phyloP scores from a whole-genome alignment of 1,140 invertebrate genomes.

The Lethocerus indicus region DNA sequence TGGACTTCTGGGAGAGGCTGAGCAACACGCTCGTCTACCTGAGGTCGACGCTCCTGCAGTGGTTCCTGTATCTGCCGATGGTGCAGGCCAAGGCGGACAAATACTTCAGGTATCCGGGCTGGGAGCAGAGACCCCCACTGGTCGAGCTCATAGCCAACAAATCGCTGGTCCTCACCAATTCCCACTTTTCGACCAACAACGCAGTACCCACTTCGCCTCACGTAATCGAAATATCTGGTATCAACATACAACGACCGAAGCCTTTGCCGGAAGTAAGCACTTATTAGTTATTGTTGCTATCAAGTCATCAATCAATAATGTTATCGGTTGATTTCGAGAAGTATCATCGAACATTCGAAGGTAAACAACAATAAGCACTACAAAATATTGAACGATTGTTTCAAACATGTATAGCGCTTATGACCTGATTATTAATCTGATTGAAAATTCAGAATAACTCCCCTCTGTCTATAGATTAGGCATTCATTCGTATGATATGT shows the following conservation, averaged over 20 bases:
- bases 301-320: too few relatives aligned
- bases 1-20: neutral
- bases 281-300: neutral
- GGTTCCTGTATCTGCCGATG: neutral
- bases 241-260: conserved; percentile 19
- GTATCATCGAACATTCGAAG: too few relatives aligned
- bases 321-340: too few relatives aligned
- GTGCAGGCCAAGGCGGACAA: conserved; percentile 7
- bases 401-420: too few relatives aligned
- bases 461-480: too few relatives aligned
- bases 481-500: too few relatives aligned
- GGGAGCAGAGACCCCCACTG: conserved; percentile 13
- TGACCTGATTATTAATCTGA: too few relatives aligned
- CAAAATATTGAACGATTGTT: too few relatives aligned
- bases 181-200: conserved; percentile 22
- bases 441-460: too few relatives aligned
- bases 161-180: conserved; percentile 18
- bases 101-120: conserved; percentile 16
- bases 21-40: neutral
- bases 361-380: too few relatives aligned
- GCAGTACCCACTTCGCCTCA: conserved; percentile 20
- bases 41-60: too few relatives aligned
- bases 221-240: conserved; percentile 22
- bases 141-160: conserved; percentile 15
- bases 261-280: conserved; percentile 21